These are phyloP conservation scores for Mesaphorura yosii DNA, from an alignment of 1,140 invertebrate species.

Conservation along the genomic window DNA sequence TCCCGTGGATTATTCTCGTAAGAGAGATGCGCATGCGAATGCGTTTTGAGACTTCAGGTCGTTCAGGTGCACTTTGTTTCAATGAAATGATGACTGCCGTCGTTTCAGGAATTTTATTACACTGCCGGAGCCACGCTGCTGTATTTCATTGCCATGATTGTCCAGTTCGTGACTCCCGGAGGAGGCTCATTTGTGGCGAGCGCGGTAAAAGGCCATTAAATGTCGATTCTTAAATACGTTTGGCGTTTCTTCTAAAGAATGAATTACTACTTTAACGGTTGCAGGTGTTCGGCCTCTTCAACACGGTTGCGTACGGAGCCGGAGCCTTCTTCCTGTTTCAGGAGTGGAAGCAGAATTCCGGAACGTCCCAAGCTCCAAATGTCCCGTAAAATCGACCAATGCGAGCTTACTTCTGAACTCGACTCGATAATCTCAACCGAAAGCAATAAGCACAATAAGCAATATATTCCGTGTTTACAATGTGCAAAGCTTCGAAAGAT, in stretches of 20 bases:
- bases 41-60: too few relatives aligned
- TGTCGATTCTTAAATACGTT: too few relatives aligned
- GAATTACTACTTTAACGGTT: conserved; percentile 29
- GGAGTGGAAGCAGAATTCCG: conserved; percentile 52
- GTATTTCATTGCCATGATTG: conserved; percentile 66
- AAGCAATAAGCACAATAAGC: too few relatives aligned
- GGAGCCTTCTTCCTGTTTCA: conserved; percentile 61
- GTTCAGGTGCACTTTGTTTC: too few relatives aligned
- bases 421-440: too few relatives aligned
- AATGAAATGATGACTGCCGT: conserved; percentile 1
- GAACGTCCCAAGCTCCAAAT: conserved; percentile 23
- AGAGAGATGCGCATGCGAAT: conserved; percentile 35
- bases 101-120: conserved; percentile 62
- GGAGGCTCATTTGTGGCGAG: conserved; percentile 51
- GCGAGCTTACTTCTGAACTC: too few relatives aligned
- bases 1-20: conserved; percentile 65
- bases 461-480: too few relatives aligned
- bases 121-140: conserved; percentile 54
- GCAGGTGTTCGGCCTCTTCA: conserved; percentile 68
- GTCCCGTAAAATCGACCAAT: too few relatives aligned
- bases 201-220: too few relatives aligned
- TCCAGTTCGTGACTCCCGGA: conserved; percentile 48
- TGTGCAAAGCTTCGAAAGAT: too few relatives aligned
- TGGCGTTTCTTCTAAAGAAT: conserved; percentile 14
- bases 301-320: conserved; percentile 61